A percentile compares a stretch with the other conserved stretches of the same genome.
Evolutionary conservation across 2,797 vertebrate genomes (phyloP).

Genomic region (Poeciliopsis infans): DNA sequence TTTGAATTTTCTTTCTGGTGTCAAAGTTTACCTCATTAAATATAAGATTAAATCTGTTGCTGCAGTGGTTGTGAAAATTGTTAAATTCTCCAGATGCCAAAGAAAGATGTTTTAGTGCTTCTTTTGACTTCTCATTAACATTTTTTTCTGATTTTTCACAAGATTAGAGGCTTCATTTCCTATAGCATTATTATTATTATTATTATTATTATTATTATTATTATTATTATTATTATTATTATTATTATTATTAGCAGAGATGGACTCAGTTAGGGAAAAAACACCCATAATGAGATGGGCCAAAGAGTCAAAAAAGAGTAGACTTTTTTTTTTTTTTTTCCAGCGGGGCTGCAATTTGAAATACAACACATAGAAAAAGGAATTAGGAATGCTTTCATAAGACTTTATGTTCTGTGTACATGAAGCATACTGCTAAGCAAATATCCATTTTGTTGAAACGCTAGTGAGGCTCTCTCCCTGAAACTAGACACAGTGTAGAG

Average conservation of each 20-base stretch:
- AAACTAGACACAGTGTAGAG: background rate
- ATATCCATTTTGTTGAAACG: background rate
- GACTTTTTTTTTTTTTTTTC: background rate
- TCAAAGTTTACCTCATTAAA: background rate
- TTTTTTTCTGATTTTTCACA: background rate
- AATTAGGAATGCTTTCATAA: background rate
- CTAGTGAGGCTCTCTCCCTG: background rate
- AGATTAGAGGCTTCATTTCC: too few relatives aligned
- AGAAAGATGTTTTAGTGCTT: background rate
- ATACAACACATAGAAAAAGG: background rate
- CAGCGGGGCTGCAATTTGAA: background rate
- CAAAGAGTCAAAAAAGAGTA: background rate
- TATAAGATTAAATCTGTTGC: background rate
- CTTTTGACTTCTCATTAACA: background rate
- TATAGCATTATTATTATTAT: background rate
- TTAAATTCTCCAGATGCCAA: background rate
- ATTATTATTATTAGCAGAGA: background rate
- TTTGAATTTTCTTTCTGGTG: background rate
- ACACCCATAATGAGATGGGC: background rate
- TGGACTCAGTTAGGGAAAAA: background rate
- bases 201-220: too few relatives aligned
- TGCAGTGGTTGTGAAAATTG: background rate
- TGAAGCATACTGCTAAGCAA: background rate
- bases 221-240: background rate
- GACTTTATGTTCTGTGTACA: background rate